Base-by-base conservation (phyloP, 2,888 invertebrate genomes). In the Agrochola macilenta region DNA sequence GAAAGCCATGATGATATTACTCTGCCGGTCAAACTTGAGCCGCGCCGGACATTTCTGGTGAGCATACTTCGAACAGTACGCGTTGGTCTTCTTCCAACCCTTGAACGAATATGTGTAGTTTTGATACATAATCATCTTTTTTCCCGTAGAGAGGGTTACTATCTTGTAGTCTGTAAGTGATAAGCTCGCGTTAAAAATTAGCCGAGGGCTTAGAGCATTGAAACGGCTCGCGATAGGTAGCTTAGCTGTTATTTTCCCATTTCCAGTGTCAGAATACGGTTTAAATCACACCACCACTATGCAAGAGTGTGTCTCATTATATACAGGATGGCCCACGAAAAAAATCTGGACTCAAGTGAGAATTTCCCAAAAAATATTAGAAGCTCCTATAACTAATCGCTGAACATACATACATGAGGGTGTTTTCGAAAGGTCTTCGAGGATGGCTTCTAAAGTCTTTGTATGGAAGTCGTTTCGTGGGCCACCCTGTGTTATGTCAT, bases 21-120 rank as follows among this genome's bases (percentile, higher is more conserved):
- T 69, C 3, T 77, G 12, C 0, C 0, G 17, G 7, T 86, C 76
- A 1, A 86, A 74, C 63, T 77, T 84, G 17, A 86, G 46, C 20
- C 60, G 73, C 8, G 87, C 82, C 1, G 69, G 76, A 65, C 89
- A 89, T 43, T 80, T 78, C 12, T 39, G 65, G 1, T 74, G 76
- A 0, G 12, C 30, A 54, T 87, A 79, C 43, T 70, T 83, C 0
- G 87, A 87, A 73, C 87, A 87, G 11, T 84, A 80, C 0, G 86
- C 82, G 14, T 72, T 49, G 0, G 69, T 81, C 66, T 81, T 85
- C 7, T 61, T 72, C 30, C 57, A 61, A 0, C 78, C 80, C 30
- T 72, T 87, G 73, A 78, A 86, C 0, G 82, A 86, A 26, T 72
- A 87, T 4, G 87, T 78, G 69, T 77, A 84, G 3, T 82, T 69